Conservation (phyloP, 1,140 invertebrate species). For the Zaprionus ornatus region DNA sequence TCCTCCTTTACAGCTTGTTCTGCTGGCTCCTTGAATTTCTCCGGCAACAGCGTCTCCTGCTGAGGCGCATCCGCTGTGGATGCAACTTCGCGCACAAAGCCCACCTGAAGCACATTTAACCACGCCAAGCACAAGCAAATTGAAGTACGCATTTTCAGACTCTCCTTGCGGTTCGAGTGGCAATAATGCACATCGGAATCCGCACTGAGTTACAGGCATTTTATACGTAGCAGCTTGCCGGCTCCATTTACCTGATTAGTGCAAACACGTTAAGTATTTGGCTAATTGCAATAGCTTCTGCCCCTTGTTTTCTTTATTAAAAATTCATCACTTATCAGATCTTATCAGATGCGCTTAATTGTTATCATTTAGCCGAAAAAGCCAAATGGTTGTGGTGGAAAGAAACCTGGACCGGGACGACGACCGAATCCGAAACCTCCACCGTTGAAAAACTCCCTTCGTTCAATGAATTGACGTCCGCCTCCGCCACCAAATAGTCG, state of each 20-base stretch:
- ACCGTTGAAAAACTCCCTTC: background rate
- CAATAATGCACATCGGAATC: background rate
- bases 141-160: constrained; percentile 31
- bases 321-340: constrained; percentile 40
- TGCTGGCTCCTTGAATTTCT: background rate
- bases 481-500: constrained; percentile 4
- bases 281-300: background rate
- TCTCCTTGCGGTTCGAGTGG: background rate
- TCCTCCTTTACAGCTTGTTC: background rate
- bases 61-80: constrained; percentile 4
- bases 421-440: background rate
- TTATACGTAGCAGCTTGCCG: constrained; percentile 5
- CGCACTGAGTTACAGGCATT: background rate
- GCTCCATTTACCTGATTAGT: background rate
- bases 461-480: too few species aligned
- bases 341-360: constrained; percentile 52
- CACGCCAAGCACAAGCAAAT: constrained; percentile 23
- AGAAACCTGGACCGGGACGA: constrained; percentile 32
- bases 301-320: constrained; percentile 41
- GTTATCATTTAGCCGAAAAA: constrained; percentile 58
- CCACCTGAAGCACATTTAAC: constrained; percentile 4
- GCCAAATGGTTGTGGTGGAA: constrained; percentile 33
- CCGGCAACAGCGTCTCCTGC: background rate
- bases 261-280: background rate
- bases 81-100: constrained; percentile 8